These are phyloP conservation scores for Xylota sylvarum DNA, from an alignment of 2,888 invertebrate species.

Conservation along the genomic window DNA sequence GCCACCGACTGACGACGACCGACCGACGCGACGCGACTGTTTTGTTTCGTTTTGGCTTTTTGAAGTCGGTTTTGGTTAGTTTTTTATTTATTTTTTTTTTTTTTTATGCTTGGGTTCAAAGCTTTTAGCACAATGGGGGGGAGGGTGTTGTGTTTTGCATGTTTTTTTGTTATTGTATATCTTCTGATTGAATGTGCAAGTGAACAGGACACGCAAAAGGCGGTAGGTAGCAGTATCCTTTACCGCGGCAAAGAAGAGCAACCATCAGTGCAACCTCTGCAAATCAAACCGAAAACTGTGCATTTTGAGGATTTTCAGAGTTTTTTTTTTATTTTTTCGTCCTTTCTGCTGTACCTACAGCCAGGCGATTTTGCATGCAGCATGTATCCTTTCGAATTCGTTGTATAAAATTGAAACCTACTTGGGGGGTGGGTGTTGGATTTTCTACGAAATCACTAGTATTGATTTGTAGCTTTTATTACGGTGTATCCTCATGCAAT, in stretches of 20 bases:
- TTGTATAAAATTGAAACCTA: conserved; percentile 24
- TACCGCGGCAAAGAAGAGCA: conserved; percentile 1
- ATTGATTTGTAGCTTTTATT: conserved; percentile 56
- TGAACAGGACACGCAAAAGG: conserved; percentile 35
- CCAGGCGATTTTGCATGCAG: conserved; percentile 30
- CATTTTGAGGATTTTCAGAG: conserved; percentile 27
- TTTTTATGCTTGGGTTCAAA: conserved; percentile 35
- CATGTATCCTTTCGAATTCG: conserved; percentile 20
- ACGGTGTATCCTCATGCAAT: conserved; percentile 39
- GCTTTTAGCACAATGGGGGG: conserved; percentile 37
- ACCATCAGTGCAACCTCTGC: conserved; percentile 4
- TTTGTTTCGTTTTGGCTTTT: conserved; percentile 29
- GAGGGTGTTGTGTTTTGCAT: background rate
- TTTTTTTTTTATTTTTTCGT: background rate
- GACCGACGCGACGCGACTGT: too few relatives aligned
- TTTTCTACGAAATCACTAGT: conserved; percentile 48
- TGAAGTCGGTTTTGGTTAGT: conserved; percentile 32
- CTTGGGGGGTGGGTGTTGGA: background rate
- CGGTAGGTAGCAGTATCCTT: background rate
- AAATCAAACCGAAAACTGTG: conserved; percentile 33
- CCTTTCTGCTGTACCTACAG: background rate
- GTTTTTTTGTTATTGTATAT: background rate
- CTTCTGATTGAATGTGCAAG: conserved; percentile 49
- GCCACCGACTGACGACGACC: background rate
- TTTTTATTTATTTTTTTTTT: conserved; percentile 8